phyloP scores from a whole-genome alignment of 2,113 vertebrate genomes.

The Pterocles orientalis region DNA sequence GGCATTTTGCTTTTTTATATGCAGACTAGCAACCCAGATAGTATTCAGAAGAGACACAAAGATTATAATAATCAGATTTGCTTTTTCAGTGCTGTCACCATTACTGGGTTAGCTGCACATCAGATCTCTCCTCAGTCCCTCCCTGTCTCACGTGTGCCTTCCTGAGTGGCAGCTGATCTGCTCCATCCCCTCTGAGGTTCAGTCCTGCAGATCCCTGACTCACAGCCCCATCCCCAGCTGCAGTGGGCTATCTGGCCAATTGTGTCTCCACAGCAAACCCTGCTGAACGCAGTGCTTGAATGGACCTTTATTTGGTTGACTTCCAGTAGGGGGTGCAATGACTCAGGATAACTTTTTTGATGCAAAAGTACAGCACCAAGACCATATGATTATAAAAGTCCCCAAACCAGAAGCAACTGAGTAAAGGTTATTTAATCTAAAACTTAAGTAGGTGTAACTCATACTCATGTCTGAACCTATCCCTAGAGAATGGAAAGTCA shows the following conservation, averaged over 20 bases:
- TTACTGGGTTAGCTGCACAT: neutral
- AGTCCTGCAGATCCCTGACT: neutral
- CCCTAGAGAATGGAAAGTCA: neutral
- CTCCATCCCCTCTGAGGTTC: neutral
- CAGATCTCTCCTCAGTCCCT: neutral
- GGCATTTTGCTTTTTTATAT: neutral
- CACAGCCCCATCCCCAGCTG: neutral
- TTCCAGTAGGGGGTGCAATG: neutral
- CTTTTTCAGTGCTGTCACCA: neutral
- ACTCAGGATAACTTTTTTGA: neutral
- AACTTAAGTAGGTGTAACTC: neutral
- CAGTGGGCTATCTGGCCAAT: neutral
- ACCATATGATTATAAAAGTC: neutral
- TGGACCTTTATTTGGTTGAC: neutral
- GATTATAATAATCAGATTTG: slow-evolving; percentile 23
- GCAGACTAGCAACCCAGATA: neutral
- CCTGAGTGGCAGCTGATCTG: neutral
- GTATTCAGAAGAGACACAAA: slow-evolving; percentile 5
- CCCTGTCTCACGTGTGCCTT: neutral
- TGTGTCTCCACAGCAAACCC: neutral
- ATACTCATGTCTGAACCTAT: neutral
- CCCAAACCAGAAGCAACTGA: neutral
- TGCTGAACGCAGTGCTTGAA: neutral
- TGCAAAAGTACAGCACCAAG: neutral
- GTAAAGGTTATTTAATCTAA: neutral